Evolutionary conservation across 2,113 vertebrate genomes (phyloP).

Genomic region (Solea senegalensis): DNA sequence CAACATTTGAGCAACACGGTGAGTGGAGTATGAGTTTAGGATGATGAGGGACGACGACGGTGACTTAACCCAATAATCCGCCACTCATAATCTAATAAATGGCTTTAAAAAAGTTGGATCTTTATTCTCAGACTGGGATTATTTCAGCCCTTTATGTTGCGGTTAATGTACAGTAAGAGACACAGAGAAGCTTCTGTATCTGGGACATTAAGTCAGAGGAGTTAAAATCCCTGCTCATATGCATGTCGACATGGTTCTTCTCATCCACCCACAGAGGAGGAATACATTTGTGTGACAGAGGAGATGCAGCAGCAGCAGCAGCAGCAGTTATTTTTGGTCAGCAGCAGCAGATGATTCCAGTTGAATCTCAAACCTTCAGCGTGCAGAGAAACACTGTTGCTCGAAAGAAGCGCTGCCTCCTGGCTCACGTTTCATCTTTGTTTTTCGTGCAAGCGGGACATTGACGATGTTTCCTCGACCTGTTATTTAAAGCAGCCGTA

Average conservation of each 20-base stretch:
- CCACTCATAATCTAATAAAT: constrained; percentile 57
- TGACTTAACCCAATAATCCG: constrained; percentile 62
- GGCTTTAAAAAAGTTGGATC: constrained; percentile 7
- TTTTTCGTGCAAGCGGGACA: constrained; percentile 57
- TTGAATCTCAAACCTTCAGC: constrained; percentile 47
- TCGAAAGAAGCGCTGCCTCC: constrained; percentile 19
- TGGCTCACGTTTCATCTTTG: constrained; percentile 52
- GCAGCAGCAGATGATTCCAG: constrained; percentile 39
- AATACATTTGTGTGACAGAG: constrained; percentile 48
- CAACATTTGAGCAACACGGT: constrained; percentile 48
- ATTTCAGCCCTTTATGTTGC: constrained; percentile 1
- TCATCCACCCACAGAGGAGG: constrained; percentile 51
- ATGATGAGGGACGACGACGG: constrained; percentile 52
- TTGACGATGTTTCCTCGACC: constrained; percentile 48
- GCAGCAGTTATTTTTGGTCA: constrained; percentile 52
- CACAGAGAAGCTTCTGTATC: constrained; percentile 34
- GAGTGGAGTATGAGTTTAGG: constrained; percentile 69
- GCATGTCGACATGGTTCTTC: constrained; percentile 19
- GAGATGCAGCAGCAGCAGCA: constrained; percentile 30
- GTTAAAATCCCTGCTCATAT: constrained; percentile 50
- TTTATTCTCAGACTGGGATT: constrained; percentile 6
- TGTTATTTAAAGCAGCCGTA: constrained; percentile 16
- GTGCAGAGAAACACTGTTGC: constrained; percentile 32
- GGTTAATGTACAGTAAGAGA: background rate
- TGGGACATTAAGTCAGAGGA: constrained; percentile 67